phyloP scores from a whole-genome alignment of 2,797 vertebrate genomes.

The Pogonophryne albipinna region DNA sequence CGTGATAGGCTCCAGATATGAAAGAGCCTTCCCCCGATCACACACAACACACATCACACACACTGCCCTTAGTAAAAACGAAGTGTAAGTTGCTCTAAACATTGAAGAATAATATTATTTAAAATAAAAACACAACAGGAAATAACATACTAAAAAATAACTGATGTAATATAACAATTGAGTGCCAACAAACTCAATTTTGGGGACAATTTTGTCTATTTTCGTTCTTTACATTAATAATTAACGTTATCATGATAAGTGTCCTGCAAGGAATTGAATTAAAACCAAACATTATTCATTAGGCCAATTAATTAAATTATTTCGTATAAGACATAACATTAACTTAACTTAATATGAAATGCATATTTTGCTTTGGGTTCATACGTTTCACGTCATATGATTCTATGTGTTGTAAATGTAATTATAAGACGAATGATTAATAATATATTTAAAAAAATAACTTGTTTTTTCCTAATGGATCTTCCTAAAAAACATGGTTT shows the following conservation, averaged over 20 bases:
- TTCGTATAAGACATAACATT: background rate
- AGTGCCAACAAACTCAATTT: background rate
- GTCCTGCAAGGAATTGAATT: background rate
- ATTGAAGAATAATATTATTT: background rate
- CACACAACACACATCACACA: conserved; percentile 5
- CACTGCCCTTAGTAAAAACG: background rate
- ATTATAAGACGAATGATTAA: background rate
- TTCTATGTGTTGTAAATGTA: background rate
- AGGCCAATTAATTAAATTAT: background rate
- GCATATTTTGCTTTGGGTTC: fast-evolving
- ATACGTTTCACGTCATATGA: background rate
- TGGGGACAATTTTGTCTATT: background rate
- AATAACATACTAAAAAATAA: background rate
- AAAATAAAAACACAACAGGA: background rate
- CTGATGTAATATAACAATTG: fast-evolving
- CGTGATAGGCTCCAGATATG: conserved; percentile 79
- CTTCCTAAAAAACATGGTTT: background rate
- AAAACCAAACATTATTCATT: background rate
- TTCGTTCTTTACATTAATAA: background rate
- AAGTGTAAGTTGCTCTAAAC: background rate
- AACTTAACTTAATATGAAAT: background rate
- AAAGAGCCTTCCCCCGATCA: conserved; percentile 57
- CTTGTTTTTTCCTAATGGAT: fast-evolving
- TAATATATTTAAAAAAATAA: background rate
- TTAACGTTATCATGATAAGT: background rate